Conservation (phyloP, 2,888 invertebrate genomes). For the Eristalis arbustorum region DNA sequence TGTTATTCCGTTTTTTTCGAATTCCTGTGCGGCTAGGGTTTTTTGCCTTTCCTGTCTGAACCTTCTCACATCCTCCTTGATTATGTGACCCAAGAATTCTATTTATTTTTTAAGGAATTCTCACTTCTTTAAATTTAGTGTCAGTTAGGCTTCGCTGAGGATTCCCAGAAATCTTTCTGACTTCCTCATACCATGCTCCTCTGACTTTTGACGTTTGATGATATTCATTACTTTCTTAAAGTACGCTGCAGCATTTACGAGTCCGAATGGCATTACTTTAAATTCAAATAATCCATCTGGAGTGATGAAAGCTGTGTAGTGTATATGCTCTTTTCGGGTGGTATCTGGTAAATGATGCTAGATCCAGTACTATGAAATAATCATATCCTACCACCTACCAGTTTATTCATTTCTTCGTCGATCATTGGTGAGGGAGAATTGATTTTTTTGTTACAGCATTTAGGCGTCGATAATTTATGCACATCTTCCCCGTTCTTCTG, state of each 20-base stretch:
- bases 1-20: constrained; percentile 64
- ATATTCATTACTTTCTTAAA: too few species aligned
- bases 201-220: too few species aligned
- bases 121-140: constrained; percentile 15
- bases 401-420: constrained; percentile 3
- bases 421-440: constrained; percentile 5
- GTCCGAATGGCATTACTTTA: neutral
- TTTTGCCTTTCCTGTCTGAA: neutral
- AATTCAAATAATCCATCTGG: constrained; percentile 34
- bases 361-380: neutral
- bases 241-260: neutral
- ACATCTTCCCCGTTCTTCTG: constrained; percentile 29
- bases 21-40: constrained; percentile 64
- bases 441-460: constrained; percentile 8
- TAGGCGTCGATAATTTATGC: constrained; percentile 7
- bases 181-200: too few species aligned
- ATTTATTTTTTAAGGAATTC: neutral
- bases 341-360: constrained; percentile 31
- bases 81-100: neutral
- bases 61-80: neutral
- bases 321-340: constrained; percentile 3
- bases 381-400: neutral
- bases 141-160: neutral
- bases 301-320: constrained; percentile 1
- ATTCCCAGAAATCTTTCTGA: too few species aligned